Evolutionary conservation across 2,113 vertebrate species (phyloP).

Genomic region (Ovibos moschatus): DNA sequence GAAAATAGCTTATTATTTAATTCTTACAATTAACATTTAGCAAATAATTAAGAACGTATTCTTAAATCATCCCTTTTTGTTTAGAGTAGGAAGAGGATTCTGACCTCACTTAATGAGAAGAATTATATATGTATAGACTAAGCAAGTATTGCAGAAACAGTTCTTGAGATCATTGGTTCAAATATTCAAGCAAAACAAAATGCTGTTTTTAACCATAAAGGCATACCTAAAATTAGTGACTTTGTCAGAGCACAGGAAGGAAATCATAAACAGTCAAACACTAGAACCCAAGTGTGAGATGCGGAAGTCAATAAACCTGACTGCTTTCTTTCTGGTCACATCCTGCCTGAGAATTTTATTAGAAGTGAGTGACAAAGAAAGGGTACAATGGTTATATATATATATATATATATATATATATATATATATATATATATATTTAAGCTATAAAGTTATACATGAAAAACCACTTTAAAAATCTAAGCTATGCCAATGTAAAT

Average conservation of each 20-base stretch:
- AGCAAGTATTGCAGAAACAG: not conserved
- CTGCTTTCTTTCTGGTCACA: slow-evolving; percentile 40
- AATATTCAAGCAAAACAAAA: slow-evolving; percentile 26
- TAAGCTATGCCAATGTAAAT: not conserved
- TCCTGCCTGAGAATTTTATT: slow-evolving; percentile 53
- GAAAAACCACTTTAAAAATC: not conserved
- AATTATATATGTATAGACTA: not conserved
- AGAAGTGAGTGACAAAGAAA: not conserved
- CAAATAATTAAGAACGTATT: not conserved
- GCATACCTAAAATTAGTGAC: slow-evolving; percentile 60
- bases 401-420: not conserved
- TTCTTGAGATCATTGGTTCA: not conserved
- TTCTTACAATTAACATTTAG: slow-evolving; percentile 6
- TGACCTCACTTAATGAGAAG: not conserved
- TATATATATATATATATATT: not conserved
- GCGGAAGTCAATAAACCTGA: slow-evolving; percentile 37
- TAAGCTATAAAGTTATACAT: not conserved
- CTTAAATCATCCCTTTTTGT: not conserved
- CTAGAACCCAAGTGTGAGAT: not conserved
- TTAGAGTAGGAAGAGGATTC: not conserved
- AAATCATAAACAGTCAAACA: slow-evolving; percentile 60
- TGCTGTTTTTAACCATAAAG: not conserved
- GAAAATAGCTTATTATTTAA: not conserved
- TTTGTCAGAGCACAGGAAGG: slow-evolving; percentile 78
- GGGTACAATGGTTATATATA: not conserved